Conservation (phyloP, 2,797 vertebrate genomes). For the Jordanella pulchra region DNA sequence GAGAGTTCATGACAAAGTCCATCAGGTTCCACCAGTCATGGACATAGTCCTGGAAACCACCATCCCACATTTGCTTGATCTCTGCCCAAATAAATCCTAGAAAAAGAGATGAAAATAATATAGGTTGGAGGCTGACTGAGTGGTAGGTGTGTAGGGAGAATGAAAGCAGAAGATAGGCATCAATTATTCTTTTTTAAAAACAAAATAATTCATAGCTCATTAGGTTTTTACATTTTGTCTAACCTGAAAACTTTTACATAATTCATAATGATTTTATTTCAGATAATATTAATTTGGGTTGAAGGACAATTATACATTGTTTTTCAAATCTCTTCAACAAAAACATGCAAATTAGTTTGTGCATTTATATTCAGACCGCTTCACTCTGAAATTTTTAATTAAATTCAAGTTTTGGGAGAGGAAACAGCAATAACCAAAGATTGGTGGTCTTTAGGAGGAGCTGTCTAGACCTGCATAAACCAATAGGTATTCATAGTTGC, state of each 20-base stretch:
- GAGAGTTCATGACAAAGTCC: slow-evolving; percentile 99
- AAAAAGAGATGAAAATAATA: slow-evolving; percentile 3
- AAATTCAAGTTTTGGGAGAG: no score
- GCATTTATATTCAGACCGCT: background rate
- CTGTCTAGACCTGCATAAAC: no score
- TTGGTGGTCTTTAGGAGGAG: background rate
- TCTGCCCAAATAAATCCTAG: slow-evolving; percentile 99
- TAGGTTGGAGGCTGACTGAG: background rate
- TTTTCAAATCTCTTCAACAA: background rate
- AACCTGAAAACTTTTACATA: background rate
- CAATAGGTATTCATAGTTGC: no score
- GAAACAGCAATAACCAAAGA: no score
- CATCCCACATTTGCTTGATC: slow-evolving; percentile 99
- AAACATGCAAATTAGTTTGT: background rate
- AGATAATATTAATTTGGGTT: background rate
- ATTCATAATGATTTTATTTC: background rate
- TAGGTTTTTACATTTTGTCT: background rate
- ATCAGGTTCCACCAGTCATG: slow-evolving; percentile 99
- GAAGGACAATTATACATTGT: background rate
- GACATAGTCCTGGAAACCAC: slow-evolving; percentile 96
- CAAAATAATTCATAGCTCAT: background rate
- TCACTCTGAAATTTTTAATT: background rate
- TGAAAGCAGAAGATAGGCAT: background rate
- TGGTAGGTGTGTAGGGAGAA: background rate
- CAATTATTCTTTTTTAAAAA: background rate